Evolutionary conservation across 2,888 invertebrate genomes (phyloP).

Genomic region (Rhopalosiphum nymphaeae): DNA sequence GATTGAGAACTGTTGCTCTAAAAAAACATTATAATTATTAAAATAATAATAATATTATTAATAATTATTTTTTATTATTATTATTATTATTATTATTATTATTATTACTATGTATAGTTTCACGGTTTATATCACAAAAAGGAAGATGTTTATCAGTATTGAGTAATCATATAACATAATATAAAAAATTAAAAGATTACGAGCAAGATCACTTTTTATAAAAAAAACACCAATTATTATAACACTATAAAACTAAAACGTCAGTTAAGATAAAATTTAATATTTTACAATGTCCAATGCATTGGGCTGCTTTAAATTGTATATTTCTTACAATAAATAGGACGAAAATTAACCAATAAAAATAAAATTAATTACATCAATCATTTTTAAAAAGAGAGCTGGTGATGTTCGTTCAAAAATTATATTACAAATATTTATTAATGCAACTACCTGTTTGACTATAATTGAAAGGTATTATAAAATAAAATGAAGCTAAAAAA

Average conservation of each 20-base stretch:
- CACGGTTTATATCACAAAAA: conserved; percentile 49
- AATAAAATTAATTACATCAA: not conserved
- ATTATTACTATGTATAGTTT: too few relatives aligned
- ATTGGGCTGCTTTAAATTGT: not conserved
- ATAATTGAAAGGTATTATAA: too few relatives aligned
- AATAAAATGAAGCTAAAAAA: too few relatives aligned
- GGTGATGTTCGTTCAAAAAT: not conserved
- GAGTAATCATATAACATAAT: not conserved
- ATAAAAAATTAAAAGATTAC: not conserved
- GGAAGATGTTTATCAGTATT: not conserved
- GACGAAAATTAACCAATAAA: not conserved
- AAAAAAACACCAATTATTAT: not conserved
- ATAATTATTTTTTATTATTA: too few relatives aligned
- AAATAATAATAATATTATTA: too few relatives aligned
- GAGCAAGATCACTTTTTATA: not conserved
- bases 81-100: too few relatives aligned
- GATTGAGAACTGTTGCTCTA: too few relatives aligned
- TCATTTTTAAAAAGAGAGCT: conserved; percentile 10
- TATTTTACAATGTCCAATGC: not conserved
- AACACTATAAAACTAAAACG: not conserved
- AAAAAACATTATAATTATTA: not conserved
- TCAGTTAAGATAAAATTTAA: not conserved
- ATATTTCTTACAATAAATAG: not conserved
- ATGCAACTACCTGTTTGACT: too few relatives aligned
- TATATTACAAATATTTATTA: not conserved